phyloP scores from a whole-genome alignment of 2,888 invertebrate species.

The Scaptomyza cyrtandrae region DNA sequence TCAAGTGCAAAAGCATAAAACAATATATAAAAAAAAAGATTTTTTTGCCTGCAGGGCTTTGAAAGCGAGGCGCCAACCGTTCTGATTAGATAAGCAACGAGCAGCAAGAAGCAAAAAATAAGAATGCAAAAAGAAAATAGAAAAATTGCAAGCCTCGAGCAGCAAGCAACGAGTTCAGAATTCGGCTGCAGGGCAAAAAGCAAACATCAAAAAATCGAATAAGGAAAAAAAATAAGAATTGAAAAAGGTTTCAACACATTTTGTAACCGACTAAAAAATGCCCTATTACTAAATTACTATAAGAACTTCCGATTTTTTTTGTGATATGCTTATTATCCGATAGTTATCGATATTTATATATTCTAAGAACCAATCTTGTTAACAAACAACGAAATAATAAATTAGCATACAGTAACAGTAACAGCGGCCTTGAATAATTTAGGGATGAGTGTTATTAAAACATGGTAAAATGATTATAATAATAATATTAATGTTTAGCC shows the following conservation, averaged over 20 bases:
- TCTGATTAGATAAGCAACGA: conserved; percentile 70
- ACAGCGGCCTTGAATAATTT: too few relatives aligned
- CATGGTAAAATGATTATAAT: not conserved
- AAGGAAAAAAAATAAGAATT: conserved; percentile 7
- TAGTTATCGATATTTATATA: not conserved
- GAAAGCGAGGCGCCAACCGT: conserved; percentile 61
- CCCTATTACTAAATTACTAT: too few relatives aligned
- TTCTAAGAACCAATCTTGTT: not conserved
- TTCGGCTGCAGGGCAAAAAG: conserved; percentile 32
- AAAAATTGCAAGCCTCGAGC: not conserved
- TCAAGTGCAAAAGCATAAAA: conserved; percentile 11
- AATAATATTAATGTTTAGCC: not conserved
- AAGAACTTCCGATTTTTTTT: not conserved
- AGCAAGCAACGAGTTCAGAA: conserved; percentile 39
- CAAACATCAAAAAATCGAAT: conserved; percentile 38
- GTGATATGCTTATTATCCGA: not conserved
- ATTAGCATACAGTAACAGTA: too few relatives aligned
- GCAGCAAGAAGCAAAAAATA: conserved; percentile 31
- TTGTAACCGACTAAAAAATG: not conserved
- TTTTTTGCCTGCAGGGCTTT: conserved; percentile 57
- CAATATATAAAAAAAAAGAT: conserved; percentile 59
- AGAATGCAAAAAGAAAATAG: conserved; percentile 13
- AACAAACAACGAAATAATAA: too few relatives aligned
- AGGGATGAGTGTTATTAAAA: too few relatives aligned
- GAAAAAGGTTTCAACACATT: not conserved